Percentiles rank a stretch among this genome's conserved stretches.
Evolutionary conservation across 1,140 invertebrate genomes (phyloP).

Genomic region (Pectinophora gossypiella): DNA sequence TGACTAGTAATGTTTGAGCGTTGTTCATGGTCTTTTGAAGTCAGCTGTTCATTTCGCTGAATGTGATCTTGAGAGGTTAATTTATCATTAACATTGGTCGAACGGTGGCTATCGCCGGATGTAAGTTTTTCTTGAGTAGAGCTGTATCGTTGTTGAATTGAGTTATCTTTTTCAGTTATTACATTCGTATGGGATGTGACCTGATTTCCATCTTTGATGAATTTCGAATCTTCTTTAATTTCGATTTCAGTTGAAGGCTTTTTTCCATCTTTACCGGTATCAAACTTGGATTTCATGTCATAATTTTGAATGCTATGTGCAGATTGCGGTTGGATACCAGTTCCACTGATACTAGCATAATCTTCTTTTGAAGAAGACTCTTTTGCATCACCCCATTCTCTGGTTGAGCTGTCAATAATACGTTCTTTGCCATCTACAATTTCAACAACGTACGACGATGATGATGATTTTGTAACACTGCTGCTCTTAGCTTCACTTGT

Average conservation of each 20-base stretch:
- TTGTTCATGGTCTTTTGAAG: neutral
- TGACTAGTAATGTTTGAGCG: neutral
- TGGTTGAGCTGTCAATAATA: constrained; percentile 74
- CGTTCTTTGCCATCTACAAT: constrained; percentile 78
- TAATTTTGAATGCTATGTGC: constrained; percentile 70
- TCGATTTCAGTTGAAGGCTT: constrained; percentile 54
- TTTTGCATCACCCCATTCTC: constrained; percentile 73
- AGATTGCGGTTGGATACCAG: constrained; percentile 71
- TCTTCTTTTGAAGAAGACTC: constrained; percentile 70
- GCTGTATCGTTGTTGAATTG: constrained; percentile 39
- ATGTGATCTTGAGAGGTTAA: neutral
- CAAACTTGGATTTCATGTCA: constrained; percentile 74
- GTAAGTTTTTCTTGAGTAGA: constrained; percentile 36
- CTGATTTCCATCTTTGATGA: constrained; percentile 59
- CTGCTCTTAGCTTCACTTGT: constrained; percentile 64
- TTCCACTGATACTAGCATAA: constrained; percentile 69
- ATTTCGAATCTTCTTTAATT: constrained; percentile 54
- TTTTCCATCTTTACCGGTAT: constrained; percentile 70
- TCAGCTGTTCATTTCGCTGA: neutral
- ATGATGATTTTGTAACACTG: constrained; percentile 72
- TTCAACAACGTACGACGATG: constrained; percentile 76
- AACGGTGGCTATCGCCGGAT: constrained; percentile 1
- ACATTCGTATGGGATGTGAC: constrained; percentile 47
- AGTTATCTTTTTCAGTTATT: constrained; percentile 54
- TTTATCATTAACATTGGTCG: constrained; percentile 1